Percentiles rank a stretch among this genome's conserved stretches.
phyloP scores from a whole-genome alignment of 2,888 invertebrate species.

The Tenthredo livida region DNA sequence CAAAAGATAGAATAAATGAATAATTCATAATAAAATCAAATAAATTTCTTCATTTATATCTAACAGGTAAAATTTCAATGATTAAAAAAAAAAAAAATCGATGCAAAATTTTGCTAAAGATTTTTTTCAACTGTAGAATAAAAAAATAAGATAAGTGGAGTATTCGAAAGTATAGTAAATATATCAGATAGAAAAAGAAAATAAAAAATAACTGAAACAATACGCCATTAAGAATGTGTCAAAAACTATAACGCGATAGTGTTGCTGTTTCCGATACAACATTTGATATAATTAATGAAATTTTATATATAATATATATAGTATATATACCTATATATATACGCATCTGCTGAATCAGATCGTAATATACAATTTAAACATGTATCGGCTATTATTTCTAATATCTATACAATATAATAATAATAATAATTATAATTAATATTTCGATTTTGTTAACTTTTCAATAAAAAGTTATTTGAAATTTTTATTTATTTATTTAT shows the following conservation, averaged over 20 bases:
- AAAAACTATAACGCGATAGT: slow-evolving; percentile 10
- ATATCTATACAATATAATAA: slow-evolving; percentile 28
- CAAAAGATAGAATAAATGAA: too few species aligned
- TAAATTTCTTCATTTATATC: background rate
- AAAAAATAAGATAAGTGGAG: background rate
- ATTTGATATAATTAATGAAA: background rate
- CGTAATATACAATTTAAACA: slow-evolving; percentile 18
- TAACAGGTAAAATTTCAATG: background rate
- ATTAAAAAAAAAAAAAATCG: background rate
- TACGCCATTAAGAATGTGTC: slow-evolving; percentile 26
- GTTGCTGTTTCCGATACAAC: slow-evolving; percentile 22
- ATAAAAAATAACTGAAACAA: background rate
- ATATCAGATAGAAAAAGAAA: background rate
- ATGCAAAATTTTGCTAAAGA: background rate
- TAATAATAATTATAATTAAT: slow-evolving; percentile 15
- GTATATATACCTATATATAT: background rate
- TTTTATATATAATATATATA: background rate
- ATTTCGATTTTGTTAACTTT: slow-evolving; percentile 19
- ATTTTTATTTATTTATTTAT: background rate
- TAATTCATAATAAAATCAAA: background rate
- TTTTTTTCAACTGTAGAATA: background rate
- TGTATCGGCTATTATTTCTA: slow-evolving; percentile 28
- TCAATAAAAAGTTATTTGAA: background rate
- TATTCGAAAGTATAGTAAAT: background rate
- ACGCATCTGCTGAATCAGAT: background rate